Evolutionary conservation across 2,888 invertebrate genomes (phyloP), one percentile per base, ranked within the genome.

Genomic region (Opisthograptis luteolata): DNA sequence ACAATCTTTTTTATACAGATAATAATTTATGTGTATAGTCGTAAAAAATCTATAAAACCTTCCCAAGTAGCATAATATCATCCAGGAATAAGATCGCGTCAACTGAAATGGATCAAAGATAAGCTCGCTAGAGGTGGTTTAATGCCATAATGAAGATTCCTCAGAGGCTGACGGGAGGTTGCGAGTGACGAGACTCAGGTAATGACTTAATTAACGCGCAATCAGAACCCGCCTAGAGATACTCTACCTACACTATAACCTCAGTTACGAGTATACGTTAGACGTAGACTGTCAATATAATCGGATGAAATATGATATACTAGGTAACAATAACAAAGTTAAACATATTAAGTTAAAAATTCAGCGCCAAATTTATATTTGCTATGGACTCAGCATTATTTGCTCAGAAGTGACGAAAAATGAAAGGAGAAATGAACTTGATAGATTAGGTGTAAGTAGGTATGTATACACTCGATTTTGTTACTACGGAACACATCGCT

Each of bases 401-500:
- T 57, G 28, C 44, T 22, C 48, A 54, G 57, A 59, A 54, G 62
- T 58, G 55, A 51, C 52, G 51, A 55, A 55, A 60, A 60, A 51
- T 55, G 51, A 57, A 60, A 47, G 52, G 52, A 50, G 49, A 59
- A 58, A 54, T 60, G 46, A 61, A 60, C 58, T 59, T 51, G 54
- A 64, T 58, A 60, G 63, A 64, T 56, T 62, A 61, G 60, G 52
- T 60, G 66, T 65, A 58, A 65, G 54, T 52, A 46, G 61, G 55
- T 58, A 64, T 62, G 57, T 62, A n/a, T n/a, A 58, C 66, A 62
- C 60, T 60, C 65, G 62, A 76, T 73, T 73, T 81, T 79, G 81
- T 81, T 81, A 73, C 64, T 69, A 68, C 71, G 74, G 77, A 79
- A 82, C 83, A 82, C 86, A 81, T 81, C 79, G 79, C 70, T 77